These are phyloP conservation scores for Diplosoma virens DNA, from an alignment of 23 tunicate species.

Conservation along the genomic window DNA sequence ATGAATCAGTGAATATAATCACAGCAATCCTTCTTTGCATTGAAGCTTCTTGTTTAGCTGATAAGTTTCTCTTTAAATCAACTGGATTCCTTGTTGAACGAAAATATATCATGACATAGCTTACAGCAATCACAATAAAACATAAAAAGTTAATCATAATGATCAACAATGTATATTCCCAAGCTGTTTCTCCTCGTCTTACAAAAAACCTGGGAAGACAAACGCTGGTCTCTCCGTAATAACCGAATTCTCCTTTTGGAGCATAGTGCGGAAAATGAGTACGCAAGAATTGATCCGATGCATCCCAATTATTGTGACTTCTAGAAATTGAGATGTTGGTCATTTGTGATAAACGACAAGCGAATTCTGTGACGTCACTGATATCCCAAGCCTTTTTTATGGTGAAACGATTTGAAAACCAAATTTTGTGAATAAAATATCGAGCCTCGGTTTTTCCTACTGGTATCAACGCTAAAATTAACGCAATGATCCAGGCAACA, in stretches of 20 bases:
- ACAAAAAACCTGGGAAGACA: conserved; percentile 38
- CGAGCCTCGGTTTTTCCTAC: not conserved
- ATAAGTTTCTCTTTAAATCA: not conserved
- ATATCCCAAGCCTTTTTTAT: not conserved
- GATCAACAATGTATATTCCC: conserved; percentile 26
- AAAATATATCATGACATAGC: conserved; percentile 15
- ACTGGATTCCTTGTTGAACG: not conserved
- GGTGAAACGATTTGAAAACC: conserved; percentile 14
- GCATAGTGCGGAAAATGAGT: not conserved
- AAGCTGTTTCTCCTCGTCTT: conserved; percentile 1
- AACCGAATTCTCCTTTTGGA: conserved; percentile 41
- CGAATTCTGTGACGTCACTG: not conserved
- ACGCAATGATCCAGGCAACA: conserved; percentile 22
- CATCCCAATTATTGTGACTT: not conserved
- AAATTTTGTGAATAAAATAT: conserved; percentile 8
- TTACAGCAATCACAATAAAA: conserved; percentile 24
- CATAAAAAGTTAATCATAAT: conserved; percentile 27
- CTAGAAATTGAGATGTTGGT: too few species aligned
- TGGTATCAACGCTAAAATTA: conserved; percentile 11
- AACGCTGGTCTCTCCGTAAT: conserved; percentile 43
- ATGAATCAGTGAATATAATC: not conserved
- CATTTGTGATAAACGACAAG: conserved; percentile 2
- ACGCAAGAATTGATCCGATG: not conserved
- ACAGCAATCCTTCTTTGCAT: not conserved
- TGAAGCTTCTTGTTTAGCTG: not conserved